A percentile compares a stretch with the other conserved stretches of the same genome.
These are phyloP conservation scores for Oedothorax gibbosus DNA, from an alignment of 1,140 invertebrate species.

Conservation along the genomic window DNA sequence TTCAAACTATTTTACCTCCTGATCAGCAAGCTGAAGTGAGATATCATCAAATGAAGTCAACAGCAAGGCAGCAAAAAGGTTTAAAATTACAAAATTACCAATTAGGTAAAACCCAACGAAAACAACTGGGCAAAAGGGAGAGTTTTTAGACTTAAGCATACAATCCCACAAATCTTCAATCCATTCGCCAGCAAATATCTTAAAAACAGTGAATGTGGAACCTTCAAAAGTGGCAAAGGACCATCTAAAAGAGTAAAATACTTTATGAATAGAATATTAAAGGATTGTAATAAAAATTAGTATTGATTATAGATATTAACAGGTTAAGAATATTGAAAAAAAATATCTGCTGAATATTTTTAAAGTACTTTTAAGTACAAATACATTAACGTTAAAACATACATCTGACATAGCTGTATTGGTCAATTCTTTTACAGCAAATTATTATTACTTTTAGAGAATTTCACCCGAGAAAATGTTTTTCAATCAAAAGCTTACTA, in stretches of 20 bases:
- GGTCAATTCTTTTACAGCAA: not conserved
- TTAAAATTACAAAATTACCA: constrained; percentile 25
- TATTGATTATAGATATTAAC: not conserved
- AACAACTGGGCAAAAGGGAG: constrained; percentile 23
- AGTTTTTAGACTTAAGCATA: not conserved
- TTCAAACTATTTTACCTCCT: not conserved
- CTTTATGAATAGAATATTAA: not conserved
- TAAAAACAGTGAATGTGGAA: constrained; percentile 29
- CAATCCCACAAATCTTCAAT: constrained; percentile 6
- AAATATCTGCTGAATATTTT: not conserved
- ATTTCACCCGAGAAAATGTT: no score
- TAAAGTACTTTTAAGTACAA: not conserved
- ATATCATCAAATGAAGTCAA: constrained; percentile 25
- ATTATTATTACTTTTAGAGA: no score
- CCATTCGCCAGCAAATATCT: constrained; percentile 42
- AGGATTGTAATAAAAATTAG: not conserved
- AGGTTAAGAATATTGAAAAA: not conserved
- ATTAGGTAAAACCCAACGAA: constrained; percentile 27
- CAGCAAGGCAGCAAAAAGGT: constrained; percentile 26
- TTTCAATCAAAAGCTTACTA: no score
- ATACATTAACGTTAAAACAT: not conserved
- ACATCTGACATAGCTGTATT: not conserved
- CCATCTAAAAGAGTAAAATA: constrained; percentile 33
- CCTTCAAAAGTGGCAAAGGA: constrained; percentile 33
- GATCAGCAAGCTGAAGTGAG: not conserved